These are phyloP conservation scores for Brachionus plicatilis DNA, from an alignment of 1,140 invertebrate genomes.

Conservation along the genomic window DNA sequence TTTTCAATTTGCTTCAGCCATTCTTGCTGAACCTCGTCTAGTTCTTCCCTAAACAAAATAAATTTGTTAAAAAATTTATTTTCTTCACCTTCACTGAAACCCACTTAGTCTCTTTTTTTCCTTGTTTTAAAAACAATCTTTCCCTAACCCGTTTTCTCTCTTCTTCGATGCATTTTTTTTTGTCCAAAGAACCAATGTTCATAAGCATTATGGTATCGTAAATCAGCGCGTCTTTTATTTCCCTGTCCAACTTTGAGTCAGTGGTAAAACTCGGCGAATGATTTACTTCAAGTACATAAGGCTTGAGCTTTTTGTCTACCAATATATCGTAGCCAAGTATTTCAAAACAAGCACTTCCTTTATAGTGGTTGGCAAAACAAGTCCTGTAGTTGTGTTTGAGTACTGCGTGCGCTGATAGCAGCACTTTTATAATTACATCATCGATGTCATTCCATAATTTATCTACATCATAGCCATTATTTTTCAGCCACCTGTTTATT, in stretches of 20 bases:
- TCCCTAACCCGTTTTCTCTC: constrained; percentile 55
- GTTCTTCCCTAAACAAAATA: constrained; percentile 49
- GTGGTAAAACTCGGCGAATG: constrained; percentile 85
- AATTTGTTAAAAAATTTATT: background rate
- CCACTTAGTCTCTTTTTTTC: constrained; percentile 54
- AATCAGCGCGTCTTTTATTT: constrained; percentile 75
- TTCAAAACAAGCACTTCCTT: constrained; percentile 79
- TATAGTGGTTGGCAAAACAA: constrained; percentile 76
- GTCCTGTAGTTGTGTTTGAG: constrained; percentile 79
- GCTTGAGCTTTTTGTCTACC: constrained; percentile 75
- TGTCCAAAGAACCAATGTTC: constrained; percentile 72
- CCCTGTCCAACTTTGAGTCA: constrained; percentile 71
- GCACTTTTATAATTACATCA: constrained; percentile 80
- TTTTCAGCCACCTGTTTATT: constrained; percentile 67
- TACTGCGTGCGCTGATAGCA: constrained; percentile 74
- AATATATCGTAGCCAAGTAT: constrained; percentile 80
- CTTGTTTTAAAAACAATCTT: constrained; percentile 51
- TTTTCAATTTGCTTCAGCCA: constrained; percentile 62
- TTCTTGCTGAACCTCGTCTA: constrained; percentile 50
- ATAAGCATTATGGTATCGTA: constrained; percentile 74
- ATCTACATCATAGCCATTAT: constrained; percentile 67
- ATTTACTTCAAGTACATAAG: constrained; percentile 79
- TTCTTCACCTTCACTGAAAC: background rate
- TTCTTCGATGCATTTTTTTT: constrained; percentile 65
- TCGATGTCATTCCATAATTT: constrained; percentile 65